Evolutionary conservation across 2,888 invertebrate species (phyloP).

Genomic region (Frankliniella fusca): DNA sequence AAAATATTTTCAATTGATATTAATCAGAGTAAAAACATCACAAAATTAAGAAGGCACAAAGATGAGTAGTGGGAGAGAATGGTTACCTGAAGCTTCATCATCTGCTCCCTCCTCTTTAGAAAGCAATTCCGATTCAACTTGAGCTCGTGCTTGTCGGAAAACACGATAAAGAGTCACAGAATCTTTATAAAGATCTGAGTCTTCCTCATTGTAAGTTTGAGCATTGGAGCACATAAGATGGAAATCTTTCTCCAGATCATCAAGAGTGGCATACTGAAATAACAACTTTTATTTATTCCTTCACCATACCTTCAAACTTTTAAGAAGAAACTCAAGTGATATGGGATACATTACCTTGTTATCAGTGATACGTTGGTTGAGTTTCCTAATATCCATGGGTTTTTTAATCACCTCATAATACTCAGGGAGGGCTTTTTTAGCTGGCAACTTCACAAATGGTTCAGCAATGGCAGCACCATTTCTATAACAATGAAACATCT

Average conservation of each 20-base stretch:
- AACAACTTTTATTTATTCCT: neutral
- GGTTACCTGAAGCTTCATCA: neutral
- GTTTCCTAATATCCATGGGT: conserved; percentile 55
- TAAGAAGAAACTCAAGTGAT: neutral
- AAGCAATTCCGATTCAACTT: conserved; percentile 34
- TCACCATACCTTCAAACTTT: neutral
- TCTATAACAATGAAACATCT: neutral
- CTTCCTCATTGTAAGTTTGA: conserved; percentile 57
- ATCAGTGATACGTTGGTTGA: conserved; percentile 48
- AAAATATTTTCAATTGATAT: neutral
- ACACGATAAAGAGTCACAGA: conserved; percentile 53
- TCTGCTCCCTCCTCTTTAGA: neutral
- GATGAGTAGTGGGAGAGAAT: neutral
- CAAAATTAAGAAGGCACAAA: neutral
- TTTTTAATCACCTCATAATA: conserved; percentile 56
- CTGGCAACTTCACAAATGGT: conserved; percentile 54
- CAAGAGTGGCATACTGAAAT: conserved; percentile 35
- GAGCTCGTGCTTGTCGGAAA: conserved; percentile 41
- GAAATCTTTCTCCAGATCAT: conserved; percentile 49
- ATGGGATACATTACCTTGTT: conserved; percentile 41
- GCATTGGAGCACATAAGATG: conserved; percentile 57
- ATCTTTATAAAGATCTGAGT: conserved; percentile 56
- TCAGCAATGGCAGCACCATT: conserved; percentile 52
- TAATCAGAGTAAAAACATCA: neutral
- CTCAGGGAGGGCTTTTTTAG: conserved; percentile 53